These are phyloP conservation scores for Coilia nasus DNA, from an alignment of 2,797 vertebrate genomes.

Conservation along the genomic window DNA sequence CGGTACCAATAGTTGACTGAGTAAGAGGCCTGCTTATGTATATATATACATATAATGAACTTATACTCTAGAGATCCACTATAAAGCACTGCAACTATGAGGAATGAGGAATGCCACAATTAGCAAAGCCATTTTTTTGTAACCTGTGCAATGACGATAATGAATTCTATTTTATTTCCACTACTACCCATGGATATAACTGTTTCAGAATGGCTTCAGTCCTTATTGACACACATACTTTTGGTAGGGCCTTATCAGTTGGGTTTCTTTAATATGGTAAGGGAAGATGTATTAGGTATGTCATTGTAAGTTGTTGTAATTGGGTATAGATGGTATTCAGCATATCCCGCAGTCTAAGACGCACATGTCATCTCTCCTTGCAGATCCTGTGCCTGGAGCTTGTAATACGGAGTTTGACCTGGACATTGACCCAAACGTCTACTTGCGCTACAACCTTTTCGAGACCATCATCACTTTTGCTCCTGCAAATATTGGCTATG, in stretches of 20 bases:
- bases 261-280: neutral
- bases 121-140: no score
- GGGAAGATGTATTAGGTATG: no score
- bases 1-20: neutral
- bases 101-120: no score
- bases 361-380: neutral
- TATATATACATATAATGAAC: no score
- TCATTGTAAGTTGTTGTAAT: no score
- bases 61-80: neutral
- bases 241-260: neutral
- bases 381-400: conserved; percentile 93
- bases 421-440: conserved; percentile 88
- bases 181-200: neutral
- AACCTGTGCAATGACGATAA: no score
- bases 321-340: no score
- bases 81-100: neutral
- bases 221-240: neutral
- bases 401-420: conserved; percentile 88
- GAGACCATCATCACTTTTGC: conserved; percentile 86
- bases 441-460: conserved; percentile 86
- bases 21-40: neutral
- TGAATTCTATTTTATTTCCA: no score
- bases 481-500: conserved; percentile 87
- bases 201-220: neutral
- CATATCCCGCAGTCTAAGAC: neutral